Evolutionary conservation across 2,888 invertebrate genomes (phyloP).

Genomic region (Hypolimnas misippus): DNA sequence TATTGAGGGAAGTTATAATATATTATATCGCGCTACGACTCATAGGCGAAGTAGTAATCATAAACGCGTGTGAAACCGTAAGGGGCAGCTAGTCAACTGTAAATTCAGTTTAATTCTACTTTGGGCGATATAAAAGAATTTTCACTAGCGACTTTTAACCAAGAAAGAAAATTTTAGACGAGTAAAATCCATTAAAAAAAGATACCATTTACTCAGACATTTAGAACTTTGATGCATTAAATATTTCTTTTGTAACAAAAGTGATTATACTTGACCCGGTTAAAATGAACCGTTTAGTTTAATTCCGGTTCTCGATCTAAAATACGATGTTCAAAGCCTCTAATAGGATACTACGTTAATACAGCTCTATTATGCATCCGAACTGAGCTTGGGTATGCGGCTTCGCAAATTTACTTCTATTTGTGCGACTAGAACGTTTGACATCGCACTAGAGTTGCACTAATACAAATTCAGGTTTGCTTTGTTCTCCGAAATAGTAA

Average conservation of each 20-base stretch:
- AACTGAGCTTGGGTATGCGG: constrained; percentile 23
- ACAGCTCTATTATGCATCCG: constrained; percentile 26
- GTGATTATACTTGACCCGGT: constrained; percentile 7
- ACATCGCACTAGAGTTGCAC: constrained; percentile 18
- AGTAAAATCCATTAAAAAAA: too few relatives aligned
- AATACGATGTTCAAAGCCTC: constrained; percentile 31
- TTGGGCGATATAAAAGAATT: too few relatives aligned
- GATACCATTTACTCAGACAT: too few relatives aligned
- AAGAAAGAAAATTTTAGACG: too few relatives aligned
- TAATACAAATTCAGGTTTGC: constrained; percentile 28
- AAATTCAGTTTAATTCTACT: too few relatives aligned
- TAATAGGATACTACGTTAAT: constrained; percentile 30
- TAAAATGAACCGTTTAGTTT: constrained; percentile 24
- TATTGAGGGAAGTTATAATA: too few relatives aligned
- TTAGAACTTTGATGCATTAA: constrained; percentile 14
- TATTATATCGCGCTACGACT: too few relatives aligned
- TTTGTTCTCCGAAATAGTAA: constrained; percentile 29
- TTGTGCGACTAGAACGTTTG: constrained; percentile 27
- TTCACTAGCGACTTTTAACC: too few relatives aligned
- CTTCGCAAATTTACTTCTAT: constrained; percentile 33
- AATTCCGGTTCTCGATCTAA: constrained; percentile 23
- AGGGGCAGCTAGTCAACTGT: too few relatives aligned
- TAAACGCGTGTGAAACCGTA: too few relatives aligned
- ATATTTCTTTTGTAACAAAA: constrained; percentile 7
- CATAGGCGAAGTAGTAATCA: too few relatives aligned